phyloP scores from a whole-genome alignment of 2,797 vertebrate genomes.

The Halcyon leucocephala region DNA sequence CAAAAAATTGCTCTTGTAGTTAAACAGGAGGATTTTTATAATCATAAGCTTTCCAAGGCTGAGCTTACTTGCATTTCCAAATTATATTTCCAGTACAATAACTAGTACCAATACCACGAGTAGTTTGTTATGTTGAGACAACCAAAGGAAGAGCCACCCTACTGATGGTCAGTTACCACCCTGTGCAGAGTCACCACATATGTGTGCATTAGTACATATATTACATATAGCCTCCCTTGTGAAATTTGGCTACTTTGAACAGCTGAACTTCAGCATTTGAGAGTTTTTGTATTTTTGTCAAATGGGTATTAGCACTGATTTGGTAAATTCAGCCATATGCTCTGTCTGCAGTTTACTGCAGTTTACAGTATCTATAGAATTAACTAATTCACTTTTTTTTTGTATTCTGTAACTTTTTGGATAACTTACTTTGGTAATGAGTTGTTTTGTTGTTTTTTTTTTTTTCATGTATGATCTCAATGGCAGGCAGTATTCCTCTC shows the following conservation, averaged over 20 bases:
- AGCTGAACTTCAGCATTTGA: neutral
- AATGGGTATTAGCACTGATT: neutral
- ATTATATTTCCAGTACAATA: neutral
- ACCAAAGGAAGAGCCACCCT: neutral
- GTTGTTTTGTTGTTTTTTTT: too few relatives aligned
- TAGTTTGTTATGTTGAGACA: neutral
- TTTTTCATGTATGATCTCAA: neutral
- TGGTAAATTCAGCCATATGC: neutral
- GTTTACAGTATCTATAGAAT: neutral
- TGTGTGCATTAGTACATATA: fast-evolving
- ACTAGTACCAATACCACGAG: neutral
- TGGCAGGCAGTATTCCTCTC: neutral
- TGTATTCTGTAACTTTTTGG: neutral
- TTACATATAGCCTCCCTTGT: neutral
- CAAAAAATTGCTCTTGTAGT: neutral
- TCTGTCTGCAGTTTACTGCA: neutral
- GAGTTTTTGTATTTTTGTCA: neutral
- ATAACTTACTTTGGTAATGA: neutral
- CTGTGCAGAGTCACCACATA: neutral
- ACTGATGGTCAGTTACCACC: neutral
- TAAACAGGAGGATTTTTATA: conserved; percentile 7
- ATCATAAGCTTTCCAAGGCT: neutral
- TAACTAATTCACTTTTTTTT: neutral
- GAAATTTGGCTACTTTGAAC: neutral
- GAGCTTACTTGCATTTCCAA: neutral